A percentile compares a stretch with the other conserved stretches of the same genome.
Conservation (phyloP, 2,888 invertebrate species). For the Dynastes hyllus region DNA sequence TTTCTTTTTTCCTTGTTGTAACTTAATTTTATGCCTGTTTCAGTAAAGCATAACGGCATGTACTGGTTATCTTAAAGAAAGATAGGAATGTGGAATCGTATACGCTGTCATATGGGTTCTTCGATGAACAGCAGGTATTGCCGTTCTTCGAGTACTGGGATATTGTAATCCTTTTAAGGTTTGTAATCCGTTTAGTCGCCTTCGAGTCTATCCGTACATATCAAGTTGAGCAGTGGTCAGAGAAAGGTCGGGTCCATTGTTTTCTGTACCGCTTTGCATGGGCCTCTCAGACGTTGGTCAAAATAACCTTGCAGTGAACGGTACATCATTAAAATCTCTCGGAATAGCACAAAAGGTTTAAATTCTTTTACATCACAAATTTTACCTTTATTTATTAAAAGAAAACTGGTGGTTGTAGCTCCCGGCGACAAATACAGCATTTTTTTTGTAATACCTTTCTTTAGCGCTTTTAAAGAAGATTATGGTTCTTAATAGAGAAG, state of each 20-base stretch:
- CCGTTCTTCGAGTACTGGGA: constrained; percentile 47
- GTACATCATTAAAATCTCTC: constrained; percentile 41
- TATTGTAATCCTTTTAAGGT: constrained; percentile 54
- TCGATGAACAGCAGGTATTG: constrained; percentile 51
- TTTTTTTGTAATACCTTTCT: too few relatives aligned
- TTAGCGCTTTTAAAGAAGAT: too few relatives aligned
- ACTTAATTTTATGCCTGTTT: constrained; percentile 17
- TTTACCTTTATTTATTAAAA: constrained; percentile 15
- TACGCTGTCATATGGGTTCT: constrained; percentile 48
- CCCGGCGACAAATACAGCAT: too few relatives aligned
- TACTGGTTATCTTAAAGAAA: constrained; percentile 18
- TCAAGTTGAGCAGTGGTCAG: constrained; percentile 53
- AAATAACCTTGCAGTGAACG: constrained; percentile 56
- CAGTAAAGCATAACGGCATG: constrained; percentile 18
- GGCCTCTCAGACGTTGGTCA: constrained; percentile 56
- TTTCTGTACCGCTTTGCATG: constrained; percentile 58
- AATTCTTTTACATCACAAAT: constrained; percentile 30
- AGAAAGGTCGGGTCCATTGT: constrained; percentile 53
- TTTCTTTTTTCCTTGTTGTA: constrained; percentile 5
- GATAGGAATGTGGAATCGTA: constrained; percentile 45
- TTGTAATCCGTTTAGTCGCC: constrained; percentile 53
- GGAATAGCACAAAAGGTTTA: constrained; percentile 39
- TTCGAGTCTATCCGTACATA: constrained; percentile 49
- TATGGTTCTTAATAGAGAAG: too few relatives aligned
- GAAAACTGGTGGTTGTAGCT: background rate